Conservation (phyloP, 1,140 invertebrate genomes). For the Acromyrmex echinatior region DNA sequence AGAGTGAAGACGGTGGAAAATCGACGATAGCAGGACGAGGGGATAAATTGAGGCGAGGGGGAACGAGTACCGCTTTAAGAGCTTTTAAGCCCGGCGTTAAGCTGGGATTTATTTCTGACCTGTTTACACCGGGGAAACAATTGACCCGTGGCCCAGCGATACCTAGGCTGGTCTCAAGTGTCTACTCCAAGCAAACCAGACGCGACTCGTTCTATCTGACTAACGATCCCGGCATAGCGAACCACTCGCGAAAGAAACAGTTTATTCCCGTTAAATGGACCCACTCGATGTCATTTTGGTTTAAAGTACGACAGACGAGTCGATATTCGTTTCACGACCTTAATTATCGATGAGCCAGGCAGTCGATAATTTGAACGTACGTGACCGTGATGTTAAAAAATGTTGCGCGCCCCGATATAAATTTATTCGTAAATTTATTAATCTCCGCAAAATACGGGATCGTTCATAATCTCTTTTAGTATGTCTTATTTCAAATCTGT, state of each 20-base stretch:
- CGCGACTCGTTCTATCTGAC: constrained; percentile 62
- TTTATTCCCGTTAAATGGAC: constrained; percentile 73
- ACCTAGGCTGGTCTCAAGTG: constrained; percentile 49
- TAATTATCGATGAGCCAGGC: constrained; percentile 19
- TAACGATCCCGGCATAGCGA: constrained; percentile 56
- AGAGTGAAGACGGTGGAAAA: constrained; percentile 68
- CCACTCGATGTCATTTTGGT: constrained; percentile 61
- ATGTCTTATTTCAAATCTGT: neutral
- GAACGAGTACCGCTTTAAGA: constrained; percentile 78
- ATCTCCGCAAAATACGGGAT: neutral
- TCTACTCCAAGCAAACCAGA: constrained; percentile 69
- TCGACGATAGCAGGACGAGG: constrained; percentile 59
- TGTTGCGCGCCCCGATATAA: neutral
- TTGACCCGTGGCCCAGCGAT: constrained; percentile 75
- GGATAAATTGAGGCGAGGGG: constrained; percentile 71
- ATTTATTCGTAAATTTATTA: neutral
- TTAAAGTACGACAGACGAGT: constrained; percentile 37
- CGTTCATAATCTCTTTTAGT: neutral
- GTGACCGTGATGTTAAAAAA: neutral
- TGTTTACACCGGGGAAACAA: constrained; percentile 82
- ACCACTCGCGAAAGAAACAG: constrained; percentile 68
- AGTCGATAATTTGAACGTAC: neutral
- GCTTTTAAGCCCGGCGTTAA: constrained; percentile 84
- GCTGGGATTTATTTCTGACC: constrained; percentile 83
- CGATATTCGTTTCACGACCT: neutral